Evolutionary conservation across 1,140 invertebrate species (phyloP), one percentile per base, ranked within the genome.

Genomic region (Aradophagus sp.): DNA sequence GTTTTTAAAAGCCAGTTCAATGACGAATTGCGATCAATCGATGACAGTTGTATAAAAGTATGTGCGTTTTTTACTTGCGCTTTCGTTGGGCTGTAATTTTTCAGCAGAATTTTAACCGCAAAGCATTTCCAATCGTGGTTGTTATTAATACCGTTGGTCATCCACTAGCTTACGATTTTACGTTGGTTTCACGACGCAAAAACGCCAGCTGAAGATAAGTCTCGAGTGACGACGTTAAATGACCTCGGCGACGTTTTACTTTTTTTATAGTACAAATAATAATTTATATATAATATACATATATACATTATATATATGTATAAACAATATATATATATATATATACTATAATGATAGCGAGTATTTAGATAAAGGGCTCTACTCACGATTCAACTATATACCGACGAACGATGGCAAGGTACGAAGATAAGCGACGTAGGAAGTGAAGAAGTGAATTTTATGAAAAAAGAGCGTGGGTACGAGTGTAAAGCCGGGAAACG

Each of bases 341-440:
- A 80, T 62, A 73, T 73, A 73, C 15, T 44, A 59, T 62, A 75
- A 69, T 65, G 53, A 77, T 73, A 77, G 73, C 69, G 71, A 63
- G 62, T 73, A 73, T 79, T 82, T 83, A 83, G 77, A 78, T 73
- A 55, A 77, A 84, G 71, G 78, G 80, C 80, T 77, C 79, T 84
- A 84, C 77, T 84, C 82, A 84, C 83, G 82, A 84, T 86, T 84
- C 82, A 84, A 85, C 82, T 85, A 83, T 83, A 84, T 52, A 77
- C 77, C 44, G 75, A 77, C 74, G 56, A 73, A 63, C 47, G 63
- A 48, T 26, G 56, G 63, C 42, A 56, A 71, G 55, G 45, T 35
- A 58, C 34, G 41, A 66, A 66, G 29, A 52, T 44, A 65, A 63
- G 44, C 50, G 53, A 34, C 35, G 47, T 52, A 59, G 50, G 35